These are phyloP conservation scores for Bombylius major DNA, from an alignment of 2,888 invertebrate species.

Conservation along the genomic window DNA sequence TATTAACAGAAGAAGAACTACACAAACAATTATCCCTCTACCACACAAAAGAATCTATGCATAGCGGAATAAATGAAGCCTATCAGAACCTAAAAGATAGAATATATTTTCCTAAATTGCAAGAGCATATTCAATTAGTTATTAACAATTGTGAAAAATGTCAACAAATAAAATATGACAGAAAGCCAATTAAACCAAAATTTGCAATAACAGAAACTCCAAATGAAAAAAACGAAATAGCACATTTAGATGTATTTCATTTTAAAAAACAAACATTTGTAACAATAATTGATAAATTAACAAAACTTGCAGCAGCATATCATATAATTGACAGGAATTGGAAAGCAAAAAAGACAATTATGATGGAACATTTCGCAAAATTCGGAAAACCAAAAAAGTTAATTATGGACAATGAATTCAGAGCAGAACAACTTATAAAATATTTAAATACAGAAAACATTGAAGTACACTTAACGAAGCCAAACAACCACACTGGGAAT, in stretches of 20 bases:
- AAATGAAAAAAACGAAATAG: neutral
- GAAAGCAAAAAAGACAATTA: no score
- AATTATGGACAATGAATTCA: no score
- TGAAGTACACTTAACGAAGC: no score
- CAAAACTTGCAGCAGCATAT: no score
- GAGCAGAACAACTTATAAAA: no score
- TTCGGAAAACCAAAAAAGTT: no score
- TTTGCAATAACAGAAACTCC: neutral
- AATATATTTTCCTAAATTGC: neutral
- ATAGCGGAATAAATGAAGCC: slow-evolving; percentile 6
- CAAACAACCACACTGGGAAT: no score
- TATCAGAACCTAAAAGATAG: slow-evolving; percentile 2
- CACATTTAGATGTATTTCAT: neutral
- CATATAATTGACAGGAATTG: no score
- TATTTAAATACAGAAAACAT: no score
- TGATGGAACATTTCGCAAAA: no score
- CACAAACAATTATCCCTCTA: neutral
- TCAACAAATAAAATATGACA: neutral
- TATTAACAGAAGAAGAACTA: neutral
- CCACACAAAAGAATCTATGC: slow-evolving; percentile 3
- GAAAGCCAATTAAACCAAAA: neutral
- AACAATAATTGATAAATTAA: no score
- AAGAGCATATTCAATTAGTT: neutral
- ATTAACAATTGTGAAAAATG: neutral
- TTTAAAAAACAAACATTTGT: slow-evolving; percentile 2